phyloP scores from a whole-genome alignment of 2,797 vertebrate species.

The Smutsia temminckii region DNA sequence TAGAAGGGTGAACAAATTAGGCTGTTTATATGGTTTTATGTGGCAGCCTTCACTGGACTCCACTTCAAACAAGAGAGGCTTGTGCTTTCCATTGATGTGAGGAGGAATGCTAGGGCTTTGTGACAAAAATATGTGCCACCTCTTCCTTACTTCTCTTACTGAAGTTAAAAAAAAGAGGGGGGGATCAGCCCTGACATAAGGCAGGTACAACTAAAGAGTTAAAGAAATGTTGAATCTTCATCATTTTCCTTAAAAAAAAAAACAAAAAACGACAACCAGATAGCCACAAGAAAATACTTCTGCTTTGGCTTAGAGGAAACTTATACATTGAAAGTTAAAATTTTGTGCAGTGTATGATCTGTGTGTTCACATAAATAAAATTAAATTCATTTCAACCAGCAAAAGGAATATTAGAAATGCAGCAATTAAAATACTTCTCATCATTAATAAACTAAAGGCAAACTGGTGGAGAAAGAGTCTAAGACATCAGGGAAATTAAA shows the following conservation, averaged over 20 bases:
- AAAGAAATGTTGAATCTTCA: not conserved
- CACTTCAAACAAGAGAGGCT: not conserved
- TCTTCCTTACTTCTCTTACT: not conserved
- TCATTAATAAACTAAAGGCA: not conserved
- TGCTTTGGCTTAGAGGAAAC: constrained; percentile 16
- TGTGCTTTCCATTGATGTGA: not conserved
- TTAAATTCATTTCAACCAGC: not conserved
- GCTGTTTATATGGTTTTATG: not conserved
- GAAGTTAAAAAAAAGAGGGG: not conserved
- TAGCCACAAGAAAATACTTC: constrained; percentile 15
- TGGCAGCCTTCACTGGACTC: not conserved
- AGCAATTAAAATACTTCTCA: not conserved
- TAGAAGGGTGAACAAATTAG: not conserved
- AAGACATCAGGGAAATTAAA: not conserved
- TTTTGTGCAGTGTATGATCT: not conserved
- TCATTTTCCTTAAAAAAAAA: not conserved
- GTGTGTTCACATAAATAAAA: not conserved
- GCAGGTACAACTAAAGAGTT: not conserved
- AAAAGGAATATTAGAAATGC: constrained; percentile 16
- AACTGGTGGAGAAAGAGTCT: not conserved
- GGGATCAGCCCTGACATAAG: not conserved
- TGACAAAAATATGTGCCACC: not conserved
- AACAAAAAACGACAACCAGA: not conserved
- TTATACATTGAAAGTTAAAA: not conserved
- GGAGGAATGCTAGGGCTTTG: not conserved